These are phyloP conservation scores for Amiota minor DNA, from an alignment of 2,888 invertebrate genomes.

Conservation along the genomic window DNA sequence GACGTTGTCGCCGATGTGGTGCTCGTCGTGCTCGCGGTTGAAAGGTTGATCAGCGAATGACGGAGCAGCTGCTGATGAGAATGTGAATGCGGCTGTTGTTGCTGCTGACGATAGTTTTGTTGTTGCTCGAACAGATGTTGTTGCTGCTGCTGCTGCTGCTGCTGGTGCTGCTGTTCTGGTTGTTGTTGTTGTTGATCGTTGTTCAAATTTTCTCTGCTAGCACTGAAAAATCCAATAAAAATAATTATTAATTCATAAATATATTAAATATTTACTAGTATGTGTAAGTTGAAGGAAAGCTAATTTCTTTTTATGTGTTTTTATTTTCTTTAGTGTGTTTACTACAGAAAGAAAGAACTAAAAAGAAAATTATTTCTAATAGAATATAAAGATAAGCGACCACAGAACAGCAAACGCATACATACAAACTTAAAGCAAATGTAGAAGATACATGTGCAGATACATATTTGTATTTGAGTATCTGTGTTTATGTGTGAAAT, in stretches of 20 bases:
- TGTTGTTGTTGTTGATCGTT: slow-evolving; percentile 60
- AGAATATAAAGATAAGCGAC: background rate
- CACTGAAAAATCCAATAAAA: slow-evolving; percentile 55
- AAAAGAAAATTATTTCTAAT: background rate
- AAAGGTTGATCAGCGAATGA: slow-evolving; percentile 73
- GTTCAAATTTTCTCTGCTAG: slow-evolving; percentile 72
- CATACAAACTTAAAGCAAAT: too few relatives aligned
- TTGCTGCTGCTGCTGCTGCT: slow-evolving; percentile 48
- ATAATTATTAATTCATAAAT: background rate
- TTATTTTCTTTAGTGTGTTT: background rate
- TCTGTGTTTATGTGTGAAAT: background rate
- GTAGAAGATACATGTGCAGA: background rate
- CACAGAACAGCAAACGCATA: background rate
- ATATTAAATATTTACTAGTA: background rate
- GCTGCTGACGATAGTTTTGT: slow-evolving; percentile 42
- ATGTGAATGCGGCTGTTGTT: slow-evolving; percentile 63
- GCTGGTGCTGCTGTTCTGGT: slow-evolving; percentile 48
- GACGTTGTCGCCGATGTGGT: slow-evolving; percentile 35
- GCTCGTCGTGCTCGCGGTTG: slow-evolving; percentile 63
- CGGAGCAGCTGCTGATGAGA: slow-evolving; percentile 72
- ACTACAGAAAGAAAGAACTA: background rate
- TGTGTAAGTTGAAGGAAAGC: background rate
- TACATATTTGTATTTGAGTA: background rate
- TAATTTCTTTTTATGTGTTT: background rate
- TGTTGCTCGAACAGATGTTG: slow-evolving; percentile 52